Conservation (phyloP, 2,113 vertebrate genomes). For the Epinephelus lanceolatus region DNA sequence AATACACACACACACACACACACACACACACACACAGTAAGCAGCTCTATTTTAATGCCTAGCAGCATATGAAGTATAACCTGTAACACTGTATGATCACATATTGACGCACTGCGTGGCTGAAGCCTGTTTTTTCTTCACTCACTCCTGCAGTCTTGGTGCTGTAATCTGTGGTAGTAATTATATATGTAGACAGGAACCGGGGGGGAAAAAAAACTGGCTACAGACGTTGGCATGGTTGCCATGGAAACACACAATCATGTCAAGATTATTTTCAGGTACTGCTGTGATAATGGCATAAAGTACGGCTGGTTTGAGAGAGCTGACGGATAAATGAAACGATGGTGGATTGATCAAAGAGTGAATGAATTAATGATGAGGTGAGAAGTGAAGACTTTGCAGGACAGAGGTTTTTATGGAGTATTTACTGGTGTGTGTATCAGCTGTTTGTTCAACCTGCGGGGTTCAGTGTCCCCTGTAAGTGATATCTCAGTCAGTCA, state of each 20-base stretch:
- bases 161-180: conserved; percentile 65
- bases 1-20: background rate
- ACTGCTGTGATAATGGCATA: conserved; percentile 67
- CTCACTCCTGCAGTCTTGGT: conserved; percentile 45
- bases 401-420: background rate
- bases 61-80: background rate
- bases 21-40: too few relatives aligned
- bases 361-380: conserved; percentile 16
- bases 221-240: conserved; percentile 72
- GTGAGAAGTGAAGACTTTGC: background rate
- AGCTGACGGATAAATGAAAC: conserved; percentile 23
- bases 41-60: background rate
- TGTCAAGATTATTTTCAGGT: conserved; percentile 79
- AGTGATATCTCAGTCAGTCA: conserved; percentile 31
- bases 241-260: conserved; percentile 79
- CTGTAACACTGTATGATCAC: background rate
- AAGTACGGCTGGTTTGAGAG: conserved; percentile 41
- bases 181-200: conserved; percentile 78
- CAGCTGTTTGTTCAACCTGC: conserved; percentile 24
- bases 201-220: conserved; percentile 38
- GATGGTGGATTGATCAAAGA: background rate
- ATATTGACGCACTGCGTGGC: background rate
- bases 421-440: conserved; percentile 16
- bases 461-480: conserved; percentile 19
- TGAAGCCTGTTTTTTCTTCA: conserved; percentile 1